These are phyloP conservation scores for Palythoa caribaeorum DNA, from an alignment of 92 coral and sea anemone genomes.

Conservation along the genomic window DNA sequence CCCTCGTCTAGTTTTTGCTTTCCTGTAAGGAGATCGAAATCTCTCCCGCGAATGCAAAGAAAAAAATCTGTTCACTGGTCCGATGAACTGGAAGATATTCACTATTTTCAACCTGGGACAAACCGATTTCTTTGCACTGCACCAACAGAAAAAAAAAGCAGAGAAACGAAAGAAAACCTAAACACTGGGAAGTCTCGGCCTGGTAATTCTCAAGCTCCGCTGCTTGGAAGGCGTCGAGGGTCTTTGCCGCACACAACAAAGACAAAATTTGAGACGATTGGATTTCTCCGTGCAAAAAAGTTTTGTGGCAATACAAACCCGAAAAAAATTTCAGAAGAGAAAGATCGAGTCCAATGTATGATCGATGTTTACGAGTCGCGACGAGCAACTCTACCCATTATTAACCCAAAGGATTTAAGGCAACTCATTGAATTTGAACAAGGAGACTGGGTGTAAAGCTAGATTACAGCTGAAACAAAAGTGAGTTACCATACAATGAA, in stretches of 20 bases:
- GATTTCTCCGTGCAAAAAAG: constrained; percentile 4
- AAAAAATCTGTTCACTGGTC: constrained; percentile 38
- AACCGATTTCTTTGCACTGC: neutral
- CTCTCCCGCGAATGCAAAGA: constrained; percentile 17
- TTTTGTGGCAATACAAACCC: constrained; percentile 10
- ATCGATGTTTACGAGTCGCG: neutral
- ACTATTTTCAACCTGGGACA: constrained; percentile 4
- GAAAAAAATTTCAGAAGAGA: constrained; percentile 21
- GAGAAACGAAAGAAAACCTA: neutral
- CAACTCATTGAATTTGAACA: neutral
- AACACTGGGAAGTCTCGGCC: neutral
- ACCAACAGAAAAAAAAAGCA: neutral
- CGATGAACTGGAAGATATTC: constrained; percentile 14
- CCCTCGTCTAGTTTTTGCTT: neutral
- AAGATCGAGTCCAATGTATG: neutral
- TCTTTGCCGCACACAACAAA: neutral
- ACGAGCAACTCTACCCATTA: neutral
- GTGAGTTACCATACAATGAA: neutral
- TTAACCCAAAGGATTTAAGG: constrained; percentile 20
- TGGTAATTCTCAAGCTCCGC: too few species aligned
- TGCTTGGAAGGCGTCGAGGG: neutral
- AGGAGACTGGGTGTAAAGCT: constrained; percentile 24
- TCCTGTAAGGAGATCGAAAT: constrained; percentile 22
- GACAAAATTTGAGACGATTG: neutral
- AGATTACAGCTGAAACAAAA: neutral